Conservation (phyloP, 2,888 invertebrate genomes). For the Pyrrhia umbra region DNA sequence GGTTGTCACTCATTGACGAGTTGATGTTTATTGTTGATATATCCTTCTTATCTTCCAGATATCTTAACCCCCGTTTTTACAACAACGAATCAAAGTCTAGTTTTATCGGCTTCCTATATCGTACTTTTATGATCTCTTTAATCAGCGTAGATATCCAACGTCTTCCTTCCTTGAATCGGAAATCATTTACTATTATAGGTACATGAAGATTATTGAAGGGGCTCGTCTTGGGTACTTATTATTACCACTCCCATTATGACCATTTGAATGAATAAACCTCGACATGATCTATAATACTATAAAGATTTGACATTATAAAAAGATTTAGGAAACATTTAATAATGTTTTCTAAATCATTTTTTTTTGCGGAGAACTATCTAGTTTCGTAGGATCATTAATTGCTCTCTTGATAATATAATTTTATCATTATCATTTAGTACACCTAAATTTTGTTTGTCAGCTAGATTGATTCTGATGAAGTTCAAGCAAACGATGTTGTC, state of each 20-base stretch:
- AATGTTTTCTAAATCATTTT: too few species aligned
- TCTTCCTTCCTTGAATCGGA: neutral
- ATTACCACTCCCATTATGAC: neutral
- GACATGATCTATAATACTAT: too few species aligned
- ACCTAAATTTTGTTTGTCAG: too few species aligned
- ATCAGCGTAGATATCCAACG: neutral
- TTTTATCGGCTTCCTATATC: neutral
- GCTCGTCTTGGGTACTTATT: neutral
- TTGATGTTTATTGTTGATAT: conserved; percentile 18
- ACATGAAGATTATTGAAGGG: neutral
- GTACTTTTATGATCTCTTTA: conserved; percentile 5
- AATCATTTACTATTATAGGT: neutral
- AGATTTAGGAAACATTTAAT: too few species aligned
- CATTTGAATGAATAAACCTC: too few species aligned
- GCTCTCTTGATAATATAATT: too few species aligned
- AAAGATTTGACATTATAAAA: too few species aligned
- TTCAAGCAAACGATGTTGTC: too few species aligned
- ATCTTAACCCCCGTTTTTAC: conserved; percentile 10
- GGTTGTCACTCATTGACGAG: conserved; percentile 35
- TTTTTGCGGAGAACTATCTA: too few species aligned
- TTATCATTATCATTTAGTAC: too few species aligned
- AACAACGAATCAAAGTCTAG: conserved; percentile 14
- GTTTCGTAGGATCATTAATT: too few species aligned
- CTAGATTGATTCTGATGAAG: too few species aligned
- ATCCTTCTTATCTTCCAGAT: conserved; percentile 7